Conservation (phyloP, 2,888 invertebrate species). For the Folsomia candida region DNA sequence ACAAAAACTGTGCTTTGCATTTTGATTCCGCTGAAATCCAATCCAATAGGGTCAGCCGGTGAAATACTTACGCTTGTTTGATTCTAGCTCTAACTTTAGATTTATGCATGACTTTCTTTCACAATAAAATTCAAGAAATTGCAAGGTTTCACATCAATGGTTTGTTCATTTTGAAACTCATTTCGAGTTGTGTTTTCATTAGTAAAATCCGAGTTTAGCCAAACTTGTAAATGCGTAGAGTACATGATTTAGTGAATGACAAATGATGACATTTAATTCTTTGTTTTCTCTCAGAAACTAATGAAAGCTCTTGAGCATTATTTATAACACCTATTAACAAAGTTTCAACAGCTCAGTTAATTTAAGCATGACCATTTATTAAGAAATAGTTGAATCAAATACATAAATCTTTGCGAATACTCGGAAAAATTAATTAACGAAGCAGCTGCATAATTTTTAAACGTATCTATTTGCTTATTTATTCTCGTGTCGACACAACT, state of each 20-base stretch:
- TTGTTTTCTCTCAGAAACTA: not conserved
- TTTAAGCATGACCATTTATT: not conserved
- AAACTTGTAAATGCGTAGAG: too few relatives aligned
- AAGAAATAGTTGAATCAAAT: too few relatives aligned
- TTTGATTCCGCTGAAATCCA: not conserved
- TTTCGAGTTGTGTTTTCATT: too few relatives aligned
- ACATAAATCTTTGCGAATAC: too few relatives aligned
- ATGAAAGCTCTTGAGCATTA: not conserved
- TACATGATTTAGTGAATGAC: not conserved
- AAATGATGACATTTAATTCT: conserved; percentile 7
- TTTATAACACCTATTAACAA: not conserved
- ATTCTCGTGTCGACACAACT: too few relatives aligned
- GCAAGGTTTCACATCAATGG: not conserved
- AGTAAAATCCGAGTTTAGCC: too few relatives aligned
- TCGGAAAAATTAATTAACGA: too few relatives aligned
- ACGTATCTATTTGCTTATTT: too few relatives aligned
- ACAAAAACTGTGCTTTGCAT: not conserved
- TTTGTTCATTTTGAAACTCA: not conserved
- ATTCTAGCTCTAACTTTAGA: not conserved
- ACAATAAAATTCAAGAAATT: not conserved
- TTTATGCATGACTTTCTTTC: not conserved
- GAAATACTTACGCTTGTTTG: not conserved
- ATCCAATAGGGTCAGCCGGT: not conserved
- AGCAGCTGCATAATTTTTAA: too few relatives aligned
- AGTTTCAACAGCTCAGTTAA: not conserved